These are phyloP conservation scores for Malacoctenus gilli DNA, from an alignment of 2,797 vertebrate species.

Conservation along the genomic window DNA sequence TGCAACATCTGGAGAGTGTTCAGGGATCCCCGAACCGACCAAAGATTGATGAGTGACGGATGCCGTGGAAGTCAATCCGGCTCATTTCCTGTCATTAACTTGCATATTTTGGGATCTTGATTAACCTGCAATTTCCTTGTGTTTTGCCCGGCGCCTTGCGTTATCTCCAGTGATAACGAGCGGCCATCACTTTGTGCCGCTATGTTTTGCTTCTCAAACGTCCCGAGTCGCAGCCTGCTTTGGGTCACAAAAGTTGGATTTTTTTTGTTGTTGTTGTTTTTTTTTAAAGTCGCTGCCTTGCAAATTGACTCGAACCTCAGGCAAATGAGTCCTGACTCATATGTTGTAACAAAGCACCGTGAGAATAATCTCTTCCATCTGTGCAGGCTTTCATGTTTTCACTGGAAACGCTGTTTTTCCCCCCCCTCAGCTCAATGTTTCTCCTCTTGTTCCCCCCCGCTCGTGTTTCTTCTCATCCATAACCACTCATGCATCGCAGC, in stretches of 20 bases:
- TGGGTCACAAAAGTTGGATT: neutral
- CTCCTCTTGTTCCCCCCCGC: conserved; percentile 12
- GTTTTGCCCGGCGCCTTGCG: conserved; percentile 10
- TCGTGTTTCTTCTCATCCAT: conserved; percentile 26
- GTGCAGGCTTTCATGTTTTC: conserved; percentile 38
- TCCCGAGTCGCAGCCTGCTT: neutral
- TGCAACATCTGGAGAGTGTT: neutral
- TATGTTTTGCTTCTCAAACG: too few relatives aligned
- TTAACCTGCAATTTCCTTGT: conserved; percentile 47
- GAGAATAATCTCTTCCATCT: conserved; percentile 53
- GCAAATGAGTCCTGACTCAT: conserved; percentile 8
- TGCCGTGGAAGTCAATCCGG: conserved; percentile 47
- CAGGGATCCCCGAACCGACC: neutral
- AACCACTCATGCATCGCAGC: neutral
- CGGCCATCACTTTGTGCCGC: neutral
- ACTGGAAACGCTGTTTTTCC: neutral
- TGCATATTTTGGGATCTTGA: conserved; percentile 30
- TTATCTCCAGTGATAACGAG: neutral
- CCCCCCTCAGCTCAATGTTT: neutral
- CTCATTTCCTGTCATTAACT: conserved; percentile 61
- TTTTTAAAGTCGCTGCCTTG: neutral
- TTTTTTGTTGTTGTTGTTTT: neutral
- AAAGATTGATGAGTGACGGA: conserved; percentile 1
- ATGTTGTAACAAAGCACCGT: neutral
- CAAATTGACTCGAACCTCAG: conserved; percentile 3